A percentile compares a stretch with the other conserved stretches of the same genome.
Evolutionary conservation across 1,140 invertebrate genomes (phyloP).

Genomic region (Atopsyche davidsoni): DNA sequence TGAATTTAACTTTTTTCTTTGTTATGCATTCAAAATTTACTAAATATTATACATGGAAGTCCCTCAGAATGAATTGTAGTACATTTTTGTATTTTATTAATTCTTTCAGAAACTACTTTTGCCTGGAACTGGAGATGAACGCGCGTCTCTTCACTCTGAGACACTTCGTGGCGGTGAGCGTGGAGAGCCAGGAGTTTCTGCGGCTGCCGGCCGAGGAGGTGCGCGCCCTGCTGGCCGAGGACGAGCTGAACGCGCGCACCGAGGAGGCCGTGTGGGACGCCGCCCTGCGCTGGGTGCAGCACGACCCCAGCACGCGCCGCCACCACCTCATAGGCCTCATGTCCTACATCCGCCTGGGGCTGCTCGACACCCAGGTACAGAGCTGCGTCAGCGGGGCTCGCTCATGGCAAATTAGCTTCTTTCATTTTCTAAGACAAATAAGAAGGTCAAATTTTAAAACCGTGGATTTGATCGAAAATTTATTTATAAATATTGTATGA

Average conservation of each 20-base stretch:
- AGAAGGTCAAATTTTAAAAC: too few species aligned
- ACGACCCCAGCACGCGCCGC: conserved; percentile 57
- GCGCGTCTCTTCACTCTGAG: conserved; percentile 65
- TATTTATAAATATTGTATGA: neutral
- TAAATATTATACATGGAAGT: neutral
- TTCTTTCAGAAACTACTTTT: conserved; percentile 62
- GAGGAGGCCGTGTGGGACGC: conserved; percentile 54
- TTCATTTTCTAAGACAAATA: too few species aligned
- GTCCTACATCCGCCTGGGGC: conserved; percentile 72
- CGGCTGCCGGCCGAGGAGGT: conserved; percentile 63
- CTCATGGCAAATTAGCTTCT: neutral
- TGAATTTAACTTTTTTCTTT: too few species aligned
- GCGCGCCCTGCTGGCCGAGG: conserved; percentile 63
- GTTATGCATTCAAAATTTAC: neutral
- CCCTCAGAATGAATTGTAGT: neutral
- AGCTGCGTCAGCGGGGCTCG: neutral
- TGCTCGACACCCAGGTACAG: conserved; percentile 71
- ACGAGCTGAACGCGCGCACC: conserved; percentile 64
- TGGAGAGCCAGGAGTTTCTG: conserved; percentile 66
- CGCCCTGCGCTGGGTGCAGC: conserved; percentile 52
- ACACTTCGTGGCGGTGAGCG: conserved; percentile 65
- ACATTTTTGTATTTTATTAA: conserved; percentile 10
- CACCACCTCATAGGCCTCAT: conserved; percentile 66
- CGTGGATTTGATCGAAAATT: neutral
- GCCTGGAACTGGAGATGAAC: conserved; percentile 60